Percentiles rank a stretch among this genome's conserved stretches.
Evolutionary conservation across 2,888 invertebrate genomes (phyloP).

Genomic region (Diploptera punctata): DNA sequence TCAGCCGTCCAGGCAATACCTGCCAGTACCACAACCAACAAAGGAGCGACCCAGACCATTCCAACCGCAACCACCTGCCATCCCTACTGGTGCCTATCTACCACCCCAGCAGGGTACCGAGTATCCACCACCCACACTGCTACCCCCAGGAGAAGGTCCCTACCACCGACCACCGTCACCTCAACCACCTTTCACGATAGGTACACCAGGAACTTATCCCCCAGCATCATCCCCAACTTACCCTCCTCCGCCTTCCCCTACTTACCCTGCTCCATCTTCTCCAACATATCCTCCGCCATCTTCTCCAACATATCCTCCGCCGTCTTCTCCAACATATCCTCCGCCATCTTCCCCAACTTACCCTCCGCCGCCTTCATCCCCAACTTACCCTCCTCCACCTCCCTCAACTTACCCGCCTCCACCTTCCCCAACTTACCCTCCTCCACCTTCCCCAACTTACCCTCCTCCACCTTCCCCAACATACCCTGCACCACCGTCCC

Average conservation of each 20-base stretch:
- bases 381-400: conserved; percentile 35
- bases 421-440: conserved; percentile 44
- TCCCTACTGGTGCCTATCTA: too few species aligned
- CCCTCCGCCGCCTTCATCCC: conserved; percentile 39
- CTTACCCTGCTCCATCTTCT: too few species aligned
- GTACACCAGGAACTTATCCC: too few species aligned
- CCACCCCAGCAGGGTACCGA: background rate
- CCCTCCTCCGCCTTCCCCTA: too few species aligned
- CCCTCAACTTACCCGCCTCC: conserved; percentile 23
- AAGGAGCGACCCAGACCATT: conserved; percentile 42
- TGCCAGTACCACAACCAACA: conserved; percentile 50
- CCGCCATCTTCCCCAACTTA: conserved; percentile 29
- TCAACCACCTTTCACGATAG: background rate
- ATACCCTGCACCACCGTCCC: background rate
- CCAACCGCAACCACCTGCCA: conserved; percentile 37
- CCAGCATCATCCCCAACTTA: too few species aligned
- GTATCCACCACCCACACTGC: background rate
- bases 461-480: background rate
- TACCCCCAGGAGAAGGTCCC: conserved; percentile 24
- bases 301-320: background rate
- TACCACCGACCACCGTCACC: conserved; percentile 27
- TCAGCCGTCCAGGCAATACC: conserved; percentile 56
- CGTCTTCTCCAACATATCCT: conserved; percentile 31
- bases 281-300: too few species aligned
- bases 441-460: conserved; percentile 40